Percentiles rank a stretch among this genome's conserved stretches.
Conservation (phyloP, 2,888 invertebrate genomes). For the Phalera bucephala region DNA sequence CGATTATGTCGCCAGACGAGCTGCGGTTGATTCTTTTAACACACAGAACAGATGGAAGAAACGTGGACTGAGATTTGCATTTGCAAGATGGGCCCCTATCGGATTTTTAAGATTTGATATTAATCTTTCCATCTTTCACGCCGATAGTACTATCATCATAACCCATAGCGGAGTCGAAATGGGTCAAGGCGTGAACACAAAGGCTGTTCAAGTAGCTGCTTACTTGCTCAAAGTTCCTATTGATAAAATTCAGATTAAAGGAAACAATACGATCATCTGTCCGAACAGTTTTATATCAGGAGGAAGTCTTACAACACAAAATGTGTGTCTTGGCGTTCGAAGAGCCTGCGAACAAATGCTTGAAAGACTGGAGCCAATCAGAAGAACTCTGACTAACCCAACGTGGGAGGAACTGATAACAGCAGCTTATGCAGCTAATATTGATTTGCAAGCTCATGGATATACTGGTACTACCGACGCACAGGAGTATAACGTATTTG, state of each 20-base stretch:
- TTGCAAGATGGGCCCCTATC: constrained; percentile 82
- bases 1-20: constrained; percentile 55
- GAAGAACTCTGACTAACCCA: constrained; percentile 50
- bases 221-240: constrained; percentile 85
- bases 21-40: constrained; percentile 79
- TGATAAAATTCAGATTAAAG: constrained; percentile 85
- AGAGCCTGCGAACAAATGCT: constrained; percentile 71
- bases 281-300: constrained; percentile 86
- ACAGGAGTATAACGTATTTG: constrained; percentile 64
- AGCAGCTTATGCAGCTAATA: constrained; percentile 47
- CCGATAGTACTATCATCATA: constrained; percentile 85
- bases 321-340: constrained; percentile 77
- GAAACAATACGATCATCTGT: constrained; percentile 81
- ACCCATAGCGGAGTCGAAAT: constrained; percentile 86
- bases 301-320: constrained; percentile 86
- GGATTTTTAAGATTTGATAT: constrained; percentile 16
- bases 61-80: constrained; percentile 83
- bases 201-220: constrained; percentile 86
- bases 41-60: constrained; percentile 88
- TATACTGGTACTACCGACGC: constrained; percentile 26
- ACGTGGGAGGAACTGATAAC: constrained; percentile 74
- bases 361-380: constrained; percentile 64
- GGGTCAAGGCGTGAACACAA: constrained; percentile 89
- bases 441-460: constrained; percentile 43
- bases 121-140: constrained; percentile 23